Percentiles rank a stretch among this genome's conserved stretches.
Conservation (phyloP, 2,888 invertebrate genomes). For the Hirtodrosophila alboralis region DNA sequence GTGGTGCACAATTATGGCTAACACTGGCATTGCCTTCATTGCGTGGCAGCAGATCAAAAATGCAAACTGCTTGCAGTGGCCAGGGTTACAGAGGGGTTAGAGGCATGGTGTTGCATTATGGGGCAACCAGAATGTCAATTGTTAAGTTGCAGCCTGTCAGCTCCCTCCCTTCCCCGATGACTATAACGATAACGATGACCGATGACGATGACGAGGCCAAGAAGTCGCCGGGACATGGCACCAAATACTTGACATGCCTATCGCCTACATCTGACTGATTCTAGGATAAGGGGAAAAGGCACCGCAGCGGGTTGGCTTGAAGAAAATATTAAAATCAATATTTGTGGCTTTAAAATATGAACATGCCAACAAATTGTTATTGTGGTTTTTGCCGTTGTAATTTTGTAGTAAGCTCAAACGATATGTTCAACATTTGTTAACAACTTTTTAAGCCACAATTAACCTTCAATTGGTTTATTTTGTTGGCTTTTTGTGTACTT, state of each 20-base stretch:
- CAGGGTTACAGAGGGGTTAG: slow-evolving; percentile 32
- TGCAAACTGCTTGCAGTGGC: slow-evolving; percentile 45
- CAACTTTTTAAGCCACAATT: slow-evolving; percentile 12
- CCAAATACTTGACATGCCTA: slow-evolving; percentile 14
- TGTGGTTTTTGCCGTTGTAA: neutral
- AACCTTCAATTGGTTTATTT: slow-evolving; percentile 12
- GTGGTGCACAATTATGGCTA: slow-evolving; percentile 44
- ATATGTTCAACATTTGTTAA: slow-evolving; percentile 11
- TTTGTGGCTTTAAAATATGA: slow-evolving; percentile 45
- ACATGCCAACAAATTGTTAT: slow-evolving; percentile 31
- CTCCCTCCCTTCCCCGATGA: too few species aligned
- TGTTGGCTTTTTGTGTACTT: slow-evolving; percentile 1
- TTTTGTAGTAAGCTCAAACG: slow-evolving; percentile 7
- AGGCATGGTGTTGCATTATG: neutral
- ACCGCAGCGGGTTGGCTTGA: neutral
- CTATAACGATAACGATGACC: slow-evolving; percentile 23
- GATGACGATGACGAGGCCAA: neutral
- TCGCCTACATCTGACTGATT: slow-evolving; percentile 1
- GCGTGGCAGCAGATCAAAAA: slow-evolving; percentile 27
- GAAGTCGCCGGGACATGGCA: slow-evolving; percentile 9
- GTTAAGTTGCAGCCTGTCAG: slow-evolving; percentile 21
- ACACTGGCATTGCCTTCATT: slow-evolving; percentile 43
- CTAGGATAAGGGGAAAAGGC: neutral
- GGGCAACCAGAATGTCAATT: slow-evolving; percentile 31
- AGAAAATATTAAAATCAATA: slow-evolving; percentile 41